Percentiles rank a stretch among this genome's conserved stretches.
Evolutionary conservation across 2,888 invertebrate species (phyloP).

Genomic region (Parelbella ahira): DNA sequence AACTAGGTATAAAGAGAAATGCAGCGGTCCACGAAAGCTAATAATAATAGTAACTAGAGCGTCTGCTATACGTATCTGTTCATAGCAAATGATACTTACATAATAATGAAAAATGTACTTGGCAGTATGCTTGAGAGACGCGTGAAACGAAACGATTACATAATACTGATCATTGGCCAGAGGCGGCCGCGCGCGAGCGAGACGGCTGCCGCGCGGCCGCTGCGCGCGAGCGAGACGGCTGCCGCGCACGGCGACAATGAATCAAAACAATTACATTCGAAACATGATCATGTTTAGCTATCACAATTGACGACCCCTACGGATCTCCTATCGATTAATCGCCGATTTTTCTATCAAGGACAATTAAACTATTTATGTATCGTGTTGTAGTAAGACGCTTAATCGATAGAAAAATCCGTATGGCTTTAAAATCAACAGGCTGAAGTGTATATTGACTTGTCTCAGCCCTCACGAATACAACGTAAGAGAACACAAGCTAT

Average conservation of each 20-base stretch:
- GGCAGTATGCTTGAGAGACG: conserved; percentile 45
- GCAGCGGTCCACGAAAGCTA: conserved; percentile 69
- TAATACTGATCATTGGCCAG: conserved; percentile 71
- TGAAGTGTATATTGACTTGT: conserved; percentile 51
- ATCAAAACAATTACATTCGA: conserved; percentile 22
- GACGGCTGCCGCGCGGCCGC: no score
- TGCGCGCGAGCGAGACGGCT: no score
- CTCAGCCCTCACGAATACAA: conserved; percentile 49
- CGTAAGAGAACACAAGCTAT: conserved; percentile 55
- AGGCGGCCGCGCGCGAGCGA: conserved; percentile 40
- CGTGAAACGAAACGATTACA: conserved; percentile 27
- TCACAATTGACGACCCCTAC: conserved; percentile 39
- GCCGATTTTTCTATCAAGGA: background rate
- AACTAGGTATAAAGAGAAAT: conserved; percentile 73
- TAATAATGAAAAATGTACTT: conserved; percentile 46
- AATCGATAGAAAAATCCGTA: conserved; percentile 22
- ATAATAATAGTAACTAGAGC: conserved; percentile 47
- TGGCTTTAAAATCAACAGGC: conserved; percentile 34
- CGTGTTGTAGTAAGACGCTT: no score
- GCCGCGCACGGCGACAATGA: conserved; percentile 35
- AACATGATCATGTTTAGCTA: conserved; percentile 40
- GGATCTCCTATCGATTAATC: conserved; percentile 11
- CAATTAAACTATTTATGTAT: no score
- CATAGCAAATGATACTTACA: conserved; percentile 42
- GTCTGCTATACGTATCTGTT: conserved; percentile 42